Conservation (phyloP, 2,888 invertebrate genomes). For the Caenorhabditis plicata region DNA sequence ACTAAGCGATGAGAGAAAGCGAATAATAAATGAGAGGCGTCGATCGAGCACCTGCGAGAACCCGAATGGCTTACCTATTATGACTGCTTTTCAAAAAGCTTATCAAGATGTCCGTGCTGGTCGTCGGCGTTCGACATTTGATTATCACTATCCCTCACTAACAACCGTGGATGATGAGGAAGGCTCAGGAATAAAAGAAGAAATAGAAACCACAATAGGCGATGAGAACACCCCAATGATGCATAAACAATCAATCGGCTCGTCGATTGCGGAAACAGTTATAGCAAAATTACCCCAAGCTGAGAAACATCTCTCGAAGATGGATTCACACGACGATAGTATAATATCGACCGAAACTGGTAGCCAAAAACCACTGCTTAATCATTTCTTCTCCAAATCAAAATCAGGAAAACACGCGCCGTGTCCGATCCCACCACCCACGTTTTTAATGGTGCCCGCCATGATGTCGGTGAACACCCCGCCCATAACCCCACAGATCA, state of each 20-base stretch:
- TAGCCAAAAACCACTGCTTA: conserved; percentile 40
- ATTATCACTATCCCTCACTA: conserved; percentile 27
- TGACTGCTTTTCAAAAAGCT: conserved; percentile 51
- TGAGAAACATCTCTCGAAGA: conserved; percentile 24
- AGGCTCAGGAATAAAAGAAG: conserved; percentile 13
- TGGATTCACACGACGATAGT: conserved; percentile 44
- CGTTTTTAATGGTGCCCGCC: conserved; percentile 53
- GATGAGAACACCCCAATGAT: conserved; percentile 18
- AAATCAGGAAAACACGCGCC: too few species aligned
- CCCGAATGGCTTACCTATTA: conserved; percentile 51
- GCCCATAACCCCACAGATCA: conserved; percentile 39
- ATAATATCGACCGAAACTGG: conserved; percentile 40
- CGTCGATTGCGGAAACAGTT: conserved; percentile 45
- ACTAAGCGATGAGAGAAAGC: conserved; percentile 36
- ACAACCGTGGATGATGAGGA: conserved; percentile 19
- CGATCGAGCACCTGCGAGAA: conserved; percentile 36
- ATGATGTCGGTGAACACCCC: conserved; percentile 52
- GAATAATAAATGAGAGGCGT: conserved; percentile 31
- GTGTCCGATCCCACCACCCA: conserved; percentile 43
- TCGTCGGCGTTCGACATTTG: conserved; percentile 27
- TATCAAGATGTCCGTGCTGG: conserved; percentile 42
- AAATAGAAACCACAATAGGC: conserved; percentile 5
- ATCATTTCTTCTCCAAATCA: too few species aligned
- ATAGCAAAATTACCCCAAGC: conserved; percentile 37
- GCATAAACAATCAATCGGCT: conserved; percentile 35